A percentile compares a stretch with the other conserved stretches of the same genome.
Evolutionary conservation across 2,113 vertebrate genomes (phyloP).

Genomic region (Vulpes vulpes): DNA sequence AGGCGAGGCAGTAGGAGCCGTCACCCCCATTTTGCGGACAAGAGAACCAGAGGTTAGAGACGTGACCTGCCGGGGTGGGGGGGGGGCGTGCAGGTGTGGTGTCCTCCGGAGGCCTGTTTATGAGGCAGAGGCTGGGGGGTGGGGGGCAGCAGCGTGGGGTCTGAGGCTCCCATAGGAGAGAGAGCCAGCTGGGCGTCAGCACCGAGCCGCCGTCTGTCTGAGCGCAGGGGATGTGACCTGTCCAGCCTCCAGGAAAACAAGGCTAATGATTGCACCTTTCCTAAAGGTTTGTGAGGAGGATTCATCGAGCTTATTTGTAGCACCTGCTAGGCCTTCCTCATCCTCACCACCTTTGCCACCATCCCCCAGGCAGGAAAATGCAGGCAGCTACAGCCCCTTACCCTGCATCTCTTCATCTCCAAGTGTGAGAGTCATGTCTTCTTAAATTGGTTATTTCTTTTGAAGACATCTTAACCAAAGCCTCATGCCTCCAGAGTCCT

Average conservation of each 20-base stretch:
- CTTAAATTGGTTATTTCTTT: slow-evolving; percentile 82
- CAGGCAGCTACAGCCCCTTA: fast-evolving
- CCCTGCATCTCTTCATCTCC: fast-evolving
- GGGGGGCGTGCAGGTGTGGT: fast-evolving
- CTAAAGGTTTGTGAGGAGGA: background rate
- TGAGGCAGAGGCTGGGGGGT: fast-evolving
- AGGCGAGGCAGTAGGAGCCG: too few relatives aligned
- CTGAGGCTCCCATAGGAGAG: background rate
- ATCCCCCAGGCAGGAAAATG: fast-evolving
- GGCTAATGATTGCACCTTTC: background rate
- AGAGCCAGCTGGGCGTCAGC: background rate
- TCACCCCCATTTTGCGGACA: fast-evolving
- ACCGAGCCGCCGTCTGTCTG: background rate
- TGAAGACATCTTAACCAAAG: slow-evolving; percentile 86
- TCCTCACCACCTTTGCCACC: fast-evolving
- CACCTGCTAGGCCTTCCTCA: background rate
- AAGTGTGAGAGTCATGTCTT: slow-evolving; percentile 76
- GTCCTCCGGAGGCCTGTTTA: background rate
- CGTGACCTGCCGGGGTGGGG: background rate
- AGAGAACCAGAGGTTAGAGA: background rate
- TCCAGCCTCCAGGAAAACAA: background rate
- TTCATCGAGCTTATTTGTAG: background rate
- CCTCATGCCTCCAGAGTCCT: slow-evolving; percentile 81
- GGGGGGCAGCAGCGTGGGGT: fast-evolving
- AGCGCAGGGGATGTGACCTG: background rate